Evolutionary conservation across 2,113 vertebrate species (phyloP).

Genomic region (Cynopterus brachyotis): DNA sequence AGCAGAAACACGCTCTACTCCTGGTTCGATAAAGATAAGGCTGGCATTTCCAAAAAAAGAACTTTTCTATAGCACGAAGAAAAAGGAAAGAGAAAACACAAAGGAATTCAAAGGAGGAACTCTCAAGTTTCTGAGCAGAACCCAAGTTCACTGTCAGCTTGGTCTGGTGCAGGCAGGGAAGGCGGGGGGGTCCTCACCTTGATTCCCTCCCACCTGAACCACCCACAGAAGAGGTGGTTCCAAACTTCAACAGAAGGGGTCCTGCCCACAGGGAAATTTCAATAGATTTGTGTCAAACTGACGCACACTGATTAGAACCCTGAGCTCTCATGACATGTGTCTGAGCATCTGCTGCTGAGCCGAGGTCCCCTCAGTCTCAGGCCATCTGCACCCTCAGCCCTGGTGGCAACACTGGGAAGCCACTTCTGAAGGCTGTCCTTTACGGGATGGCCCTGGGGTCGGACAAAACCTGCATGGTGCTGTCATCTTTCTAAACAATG

Average conservation of each 20-base stretch:
- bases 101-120: constrained; percentile 4
- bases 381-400: no score
- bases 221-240: background rate
- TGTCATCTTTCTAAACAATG: background rate
- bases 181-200: background rate
- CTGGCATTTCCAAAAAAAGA: background rate
- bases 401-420: background rate
- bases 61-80: background rate
- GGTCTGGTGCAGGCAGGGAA: background rate
- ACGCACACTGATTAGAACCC: background rate
- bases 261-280: background rate
- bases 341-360: background rate
- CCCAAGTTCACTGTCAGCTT: background rate
- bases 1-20: constrained; percentile 48
- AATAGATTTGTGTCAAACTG: background rate
- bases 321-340: background rate
- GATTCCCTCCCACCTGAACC: background rate
- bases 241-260: background rate
- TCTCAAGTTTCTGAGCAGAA: constrained; percentile 22
- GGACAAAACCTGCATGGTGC: background rate
- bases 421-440: background rate
- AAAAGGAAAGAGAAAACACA: constrained; percentile 16
- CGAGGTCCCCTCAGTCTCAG: background rate
- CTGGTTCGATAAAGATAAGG: constrained; percentile 32
- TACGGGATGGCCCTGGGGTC: no score